phyloP scores from a whole-genome alignment of 2,888 invertebrate genomes.

The Drosophila maculinotata region DNA sequence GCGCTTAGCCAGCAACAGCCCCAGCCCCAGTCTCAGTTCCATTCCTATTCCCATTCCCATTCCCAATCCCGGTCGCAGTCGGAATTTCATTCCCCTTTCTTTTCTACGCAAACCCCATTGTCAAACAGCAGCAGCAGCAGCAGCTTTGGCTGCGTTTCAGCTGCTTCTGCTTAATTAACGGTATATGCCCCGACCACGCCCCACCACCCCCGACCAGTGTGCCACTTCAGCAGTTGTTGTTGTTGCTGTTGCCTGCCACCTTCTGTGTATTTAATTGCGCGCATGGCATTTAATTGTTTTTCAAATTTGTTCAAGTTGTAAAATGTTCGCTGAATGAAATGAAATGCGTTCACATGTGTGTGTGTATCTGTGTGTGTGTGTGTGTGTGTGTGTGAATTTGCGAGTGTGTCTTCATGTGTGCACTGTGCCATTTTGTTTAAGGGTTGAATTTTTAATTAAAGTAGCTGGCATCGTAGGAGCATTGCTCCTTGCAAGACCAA shows the following conservation, averaged over 20 bases:
- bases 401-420: constrained; percentile 33
- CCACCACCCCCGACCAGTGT: constrained; percentile 23
- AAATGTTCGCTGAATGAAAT: constrained; percentile 69
- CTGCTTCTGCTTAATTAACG: constrained; percentile 81
- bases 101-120: constrained; percentile 22
- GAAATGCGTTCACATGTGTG: constrained; percentile 43
- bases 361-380: constrained; percentile 18
- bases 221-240: constrained; percentile 67
- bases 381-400: constrained; percentile 37
- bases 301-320: constrained; percentile 81
- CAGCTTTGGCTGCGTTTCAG: constrained; percentile 30
- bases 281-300: constrained; percentile 85
- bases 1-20: constrained; percentile 32
- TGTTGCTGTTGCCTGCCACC: constrained; percentile 75
- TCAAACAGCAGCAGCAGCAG: constrained; percentile 16
- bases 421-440: constrained; percentile 60
- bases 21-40: neutral
- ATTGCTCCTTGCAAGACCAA: constrained; percentile 66
- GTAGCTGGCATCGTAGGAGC: constrained; percentile 66
- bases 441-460: constrained; percentile 80
- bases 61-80: no score
- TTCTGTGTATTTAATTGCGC: constrained; percentile 84
- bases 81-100: constrained; percentile 12
- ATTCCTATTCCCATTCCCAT: no score
- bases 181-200: constrained; percentile 57